Conservation (phyloP, 2,797 vertebrate genomes). For the Leptatherina wallacei region DNA sequence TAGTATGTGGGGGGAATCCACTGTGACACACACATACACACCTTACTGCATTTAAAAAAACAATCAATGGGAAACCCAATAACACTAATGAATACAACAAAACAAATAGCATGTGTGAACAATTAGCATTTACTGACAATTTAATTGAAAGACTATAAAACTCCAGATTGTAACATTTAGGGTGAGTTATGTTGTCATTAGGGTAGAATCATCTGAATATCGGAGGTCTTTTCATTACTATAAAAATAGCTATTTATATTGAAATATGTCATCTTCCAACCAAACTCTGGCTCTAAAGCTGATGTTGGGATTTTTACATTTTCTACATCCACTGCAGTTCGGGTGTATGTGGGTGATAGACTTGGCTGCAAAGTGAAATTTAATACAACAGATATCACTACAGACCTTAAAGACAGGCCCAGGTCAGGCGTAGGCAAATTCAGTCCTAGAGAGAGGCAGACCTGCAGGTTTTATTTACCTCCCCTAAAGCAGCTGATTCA, state of each 20-base stretch:
- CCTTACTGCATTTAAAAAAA: constrained; percentile 31
- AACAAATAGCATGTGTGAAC: constrained; percentile 4
- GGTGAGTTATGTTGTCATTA: neutral
- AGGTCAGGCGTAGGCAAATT: no score
- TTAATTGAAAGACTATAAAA: neutral
- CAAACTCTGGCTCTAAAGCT: neutral
- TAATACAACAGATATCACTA: neutral
- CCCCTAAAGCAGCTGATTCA: neutral
- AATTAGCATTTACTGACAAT: constrained; percentile 1
- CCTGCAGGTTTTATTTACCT: neutral
- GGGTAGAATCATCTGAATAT: neutral
- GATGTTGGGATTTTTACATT: neutral
- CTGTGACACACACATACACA: constrained; percentile 69
- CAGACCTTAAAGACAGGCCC: neutral
- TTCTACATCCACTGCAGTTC: neutral
- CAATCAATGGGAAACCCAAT: constrained; percentile 23
- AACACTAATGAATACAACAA: constrained; percentile 19
- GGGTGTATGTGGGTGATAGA: no score
- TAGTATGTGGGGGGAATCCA: constrained; percentile 75
- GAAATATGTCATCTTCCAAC: neutral
- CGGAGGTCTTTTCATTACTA: neutral
- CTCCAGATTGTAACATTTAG: neutral
- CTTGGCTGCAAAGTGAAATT: neutral
- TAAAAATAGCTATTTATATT: no score
- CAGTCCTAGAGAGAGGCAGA: neutral